Evolutionary conservation across 2,113 vertebrate genomes (phyloP).

Genomic region (Corythaixoides concolor): DNA sequence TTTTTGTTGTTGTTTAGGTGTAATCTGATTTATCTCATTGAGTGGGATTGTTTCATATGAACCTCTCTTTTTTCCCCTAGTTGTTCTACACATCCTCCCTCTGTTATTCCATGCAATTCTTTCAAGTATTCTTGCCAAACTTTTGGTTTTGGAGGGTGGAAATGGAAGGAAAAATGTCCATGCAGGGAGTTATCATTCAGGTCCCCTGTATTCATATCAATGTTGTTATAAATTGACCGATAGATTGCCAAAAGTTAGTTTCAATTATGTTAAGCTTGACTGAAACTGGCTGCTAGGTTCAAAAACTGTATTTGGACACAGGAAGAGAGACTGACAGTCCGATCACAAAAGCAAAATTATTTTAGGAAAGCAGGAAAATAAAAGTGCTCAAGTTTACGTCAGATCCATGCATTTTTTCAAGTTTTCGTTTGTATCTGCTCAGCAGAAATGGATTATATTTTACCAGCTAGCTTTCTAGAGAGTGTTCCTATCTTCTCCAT

Average conservation of each 20-base stretch:
- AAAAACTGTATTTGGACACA: background rate
- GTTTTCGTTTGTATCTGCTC: background rate
- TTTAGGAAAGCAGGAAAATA: background rate
- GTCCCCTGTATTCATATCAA: background rate
- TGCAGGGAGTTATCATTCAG: background rate
- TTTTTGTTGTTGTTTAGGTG: background rate
- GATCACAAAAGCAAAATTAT: background rate
- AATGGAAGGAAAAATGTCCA: background rate
- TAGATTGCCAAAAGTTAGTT: background rate
- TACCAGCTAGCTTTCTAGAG: background rate
- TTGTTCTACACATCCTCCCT: background rate
- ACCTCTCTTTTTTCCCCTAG: background rate
- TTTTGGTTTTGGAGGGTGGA: background rate
- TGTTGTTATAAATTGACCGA: background rate
- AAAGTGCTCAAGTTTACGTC: background rate
- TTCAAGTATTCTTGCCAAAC: background rate
- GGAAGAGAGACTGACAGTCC: background rate
- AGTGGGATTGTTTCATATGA: background rate
- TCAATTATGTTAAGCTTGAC: background rate
- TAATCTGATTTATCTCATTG: background rate
- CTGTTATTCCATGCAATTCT: background rate
- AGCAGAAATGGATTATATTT: background rate
- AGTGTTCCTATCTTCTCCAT: background rate
- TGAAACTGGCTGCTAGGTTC: background rate
- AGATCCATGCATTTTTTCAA: background rate